phyloP scores from a whole-genome alignment of 1,140 invertebrate species.

The Calephelis nemesis region DNA sequence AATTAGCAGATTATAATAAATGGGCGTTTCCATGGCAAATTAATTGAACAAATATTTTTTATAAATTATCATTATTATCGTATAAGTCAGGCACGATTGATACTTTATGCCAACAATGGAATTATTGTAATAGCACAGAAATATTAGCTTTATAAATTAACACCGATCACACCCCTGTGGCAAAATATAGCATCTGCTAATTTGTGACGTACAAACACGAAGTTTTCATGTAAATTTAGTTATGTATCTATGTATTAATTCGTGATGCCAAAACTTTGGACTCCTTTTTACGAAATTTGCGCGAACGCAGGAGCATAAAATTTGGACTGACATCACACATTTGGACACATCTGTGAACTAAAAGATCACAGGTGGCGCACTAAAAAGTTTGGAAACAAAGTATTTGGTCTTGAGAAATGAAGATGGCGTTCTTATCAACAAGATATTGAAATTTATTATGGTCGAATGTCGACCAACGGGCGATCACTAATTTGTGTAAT shows the following conservation, averaged over 20 bases:
- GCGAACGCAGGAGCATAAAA: no score
- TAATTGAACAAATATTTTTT: background rate
- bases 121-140: constrained; percentile 1
- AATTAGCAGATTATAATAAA: constrained; percentile 18
- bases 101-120: background rate
- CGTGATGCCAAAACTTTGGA: no score
- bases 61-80: constrained; percentile 2
- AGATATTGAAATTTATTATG: no score
- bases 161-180: constrained; percentile 8
- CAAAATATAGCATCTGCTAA: background rate
- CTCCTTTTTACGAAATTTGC: no score
- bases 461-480: no score
- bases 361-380: no score
- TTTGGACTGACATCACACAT: no score
- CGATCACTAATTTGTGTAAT: background rate
- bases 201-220: constrained; percentile 3
- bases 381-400: no score
- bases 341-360: no score
- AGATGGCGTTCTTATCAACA: no score
- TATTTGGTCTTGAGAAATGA: no score
- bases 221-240: background rate
- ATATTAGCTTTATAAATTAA: constrained; percentile 4
- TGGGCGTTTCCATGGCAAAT: constrained; percentile 4
- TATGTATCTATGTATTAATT: background rate
- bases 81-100: constrained; percentile 1